Evolutionary conservation across 2,113 vertebrate species (phyloP).

Genomic region (Pionites leucogaster): DNA sequence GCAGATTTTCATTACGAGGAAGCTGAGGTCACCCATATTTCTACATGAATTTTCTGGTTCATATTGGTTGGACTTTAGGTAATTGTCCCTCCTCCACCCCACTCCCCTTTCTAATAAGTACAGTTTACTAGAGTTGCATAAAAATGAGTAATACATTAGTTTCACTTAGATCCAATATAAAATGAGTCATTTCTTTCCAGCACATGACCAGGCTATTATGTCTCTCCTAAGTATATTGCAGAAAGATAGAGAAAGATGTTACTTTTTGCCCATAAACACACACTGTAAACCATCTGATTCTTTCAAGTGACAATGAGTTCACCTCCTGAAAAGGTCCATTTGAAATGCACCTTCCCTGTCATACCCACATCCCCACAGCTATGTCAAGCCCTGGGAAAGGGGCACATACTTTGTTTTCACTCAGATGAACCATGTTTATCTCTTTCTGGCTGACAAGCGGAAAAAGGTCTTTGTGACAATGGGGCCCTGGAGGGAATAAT

Average conservation of each 20-base stretch:
- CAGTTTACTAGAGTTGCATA: conserved; percentile 58
- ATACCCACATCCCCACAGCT: neutral
- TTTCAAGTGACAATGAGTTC: conserved; percentile 16
- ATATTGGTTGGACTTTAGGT: conserved; percentile 15
- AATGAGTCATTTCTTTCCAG: conserved; percentile 54
- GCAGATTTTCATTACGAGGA: conserved; percentile 50
- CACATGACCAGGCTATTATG: conserved; percentile 50
- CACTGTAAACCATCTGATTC: neutral
- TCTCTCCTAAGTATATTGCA: neutral
- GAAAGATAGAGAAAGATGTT: neutral
- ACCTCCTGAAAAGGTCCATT: conserved; percentile 9
- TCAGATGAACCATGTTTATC: neutral
- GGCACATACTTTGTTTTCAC: conserved; percentile 1
- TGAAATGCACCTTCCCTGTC: conserved; percentile 11
- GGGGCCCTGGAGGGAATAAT: neutral
- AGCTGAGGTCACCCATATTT: conserved; percentile 58
- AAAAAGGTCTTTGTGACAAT: neutral
- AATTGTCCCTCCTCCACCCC: neutral
- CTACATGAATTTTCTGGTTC: conserved; percentile 52
- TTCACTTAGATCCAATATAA: conserved; percentile 15
- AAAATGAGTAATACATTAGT: conserved; percentile 42
- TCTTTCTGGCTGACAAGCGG: neutral
- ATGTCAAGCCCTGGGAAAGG: conserved; percentile 41
- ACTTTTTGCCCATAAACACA: conserved; percentile 13
- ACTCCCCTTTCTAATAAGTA: neutral